phyloP scores from a whole-genome alignment of 2,888 invertebrate genomes.

The Aspidiotus destructor region DNA sequence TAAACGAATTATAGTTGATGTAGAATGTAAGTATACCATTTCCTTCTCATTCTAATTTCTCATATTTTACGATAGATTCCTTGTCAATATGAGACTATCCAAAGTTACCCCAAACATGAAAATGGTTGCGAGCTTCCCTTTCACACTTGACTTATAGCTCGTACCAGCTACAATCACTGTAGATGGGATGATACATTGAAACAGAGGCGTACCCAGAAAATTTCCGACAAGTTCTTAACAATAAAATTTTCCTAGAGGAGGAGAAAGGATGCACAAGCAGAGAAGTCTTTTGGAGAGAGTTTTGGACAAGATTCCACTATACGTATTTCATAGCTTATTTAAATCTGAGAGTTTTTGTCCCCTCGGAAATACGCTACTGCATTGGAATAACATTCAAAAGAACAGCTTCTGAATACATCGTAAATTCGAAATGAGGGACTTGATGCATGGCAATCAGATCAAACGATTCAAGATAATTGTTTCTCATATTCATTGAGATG shows the following conservation, averaged over 20 bases:
- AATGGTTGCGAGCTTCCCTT: no score
- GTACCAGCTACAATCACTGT: background rate
- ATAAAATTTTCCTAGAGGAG: no score
- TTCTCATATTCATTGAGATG: no score
- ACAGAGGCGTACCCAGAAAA: no score
- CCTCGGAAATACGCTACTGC: background rate
- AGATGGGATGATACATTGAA: background rate
- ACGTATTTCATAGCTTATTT: no score
- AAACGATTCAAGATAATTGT: no score
- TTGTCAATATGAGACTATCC: background rate
- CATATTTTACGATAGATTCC: background rate
- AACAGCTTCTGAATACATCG: background rate
- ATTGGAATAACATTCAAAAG: background rate
- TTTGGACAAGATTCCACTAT: no score
- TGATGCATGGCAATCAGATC: background rate
- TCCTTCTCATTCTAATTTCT: background rate
- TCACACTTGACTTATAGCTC: background rate
- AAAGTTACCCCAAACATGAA: background rate
- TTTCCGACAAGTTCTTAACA: no score
- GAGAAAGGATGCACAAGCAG: no score
- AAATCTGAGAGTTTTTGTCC: background rate
- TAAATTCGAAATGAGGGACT: background rate
- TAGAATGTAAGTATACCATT: constrained; percentile 63
- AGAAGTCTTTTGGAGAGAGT: no score
- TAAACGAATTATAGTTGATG: constrained; percentile 82